Conservation (phyloP, 2,113 vertebrate genomes). For the Ptyas mucosa region DNA sequence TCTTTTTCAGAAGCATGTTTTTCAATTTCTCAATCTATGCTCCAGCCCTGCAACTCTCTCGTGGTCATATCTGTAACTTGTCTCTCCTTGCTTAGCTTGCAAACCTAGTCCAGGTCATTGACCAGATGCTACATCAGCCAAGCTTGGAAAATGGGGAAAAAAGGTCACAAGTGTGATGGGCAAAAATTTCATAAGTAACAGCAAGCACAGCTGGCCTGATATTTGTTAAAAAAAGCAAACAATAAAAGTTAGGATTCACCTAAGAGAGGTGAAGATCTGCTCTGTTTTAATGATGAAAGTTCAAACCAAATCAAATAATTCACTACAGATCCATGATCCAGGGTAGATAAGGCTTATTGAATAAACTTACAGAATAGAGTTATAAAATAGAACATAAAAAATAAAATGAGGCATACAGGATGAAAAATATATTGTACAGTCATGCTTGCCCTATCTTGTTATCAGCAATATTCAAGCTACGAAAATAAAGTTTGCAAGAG, state of each 20-base stretch:
- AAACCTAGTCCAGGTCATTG: background rate
- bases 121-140: background rate
- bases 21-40: background rate
- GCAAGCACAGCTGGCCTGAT: background rate
- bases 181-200: background rate
- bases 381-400: background rate
- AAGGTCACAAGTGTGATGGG: background rate
- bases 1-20: background rate
- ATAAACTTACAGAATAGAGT: background rate
- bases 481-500: background rate
- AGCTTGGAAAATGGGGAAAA: background rate
- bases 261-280: background rate
- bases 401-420: background rate
- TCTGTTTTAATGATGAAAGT: background rate
- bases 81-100: background rate
- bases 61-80: background rate
- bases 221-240: background rate
- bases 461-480: background rate
- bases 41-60: background rate
- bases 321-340: background rate
- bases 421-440: background rate
- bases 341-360: background rate
- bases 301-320: background rate
- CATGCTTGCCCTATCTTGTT: background rate
- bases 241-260: background rate